These are phyloP conservation scores for Passer montanus DNA, from an alignment of 2,113 vertebrate species.

Conservation along the genomic window DNA sequence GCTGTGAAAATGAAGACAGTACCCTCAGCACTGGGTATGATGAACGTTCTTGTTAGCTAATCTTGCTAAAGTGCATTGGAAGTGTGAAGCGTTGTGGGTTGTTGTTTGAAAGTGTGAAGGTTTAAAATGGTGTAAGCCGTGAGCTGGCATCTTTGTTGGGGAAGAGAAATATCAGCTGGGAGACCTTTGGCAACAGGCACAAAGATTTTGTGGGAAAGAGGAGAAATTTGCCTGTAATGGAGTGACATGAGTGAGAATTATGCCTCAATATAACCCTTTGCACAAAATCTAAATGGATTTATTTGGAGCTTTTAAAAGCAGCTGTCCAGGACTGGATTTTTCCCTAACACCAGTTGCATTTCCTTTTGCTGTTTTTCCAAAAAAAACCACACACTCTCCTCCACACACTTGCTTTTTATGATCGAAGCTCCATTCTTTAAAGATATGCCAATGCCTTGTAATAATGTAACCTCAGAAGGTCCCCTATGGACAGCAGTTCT, in stretches of 20 bases:
- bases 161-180: neutral
- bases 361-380: neutral
- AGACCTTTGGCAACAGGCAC: neutral
- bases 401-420: neutral
- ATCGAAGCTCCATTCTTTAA: slow-evolving; percentile 18
- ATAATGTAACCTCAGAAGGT: neutral
- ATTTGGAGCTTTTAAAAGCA: neutral
- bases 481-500: slow-evolving; percentile 7
- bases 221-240: neutral
- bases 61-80: neutral
- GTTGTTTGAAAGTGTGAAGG: neutral
- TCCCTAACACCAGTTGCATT: neutral
- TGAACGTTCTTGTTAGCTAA: neutral
- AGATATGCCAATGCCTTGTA: neutral
- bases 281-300: neutral
- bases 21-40: neutral
- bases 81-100: neutral
- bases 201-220: neutral
- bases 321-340: neutral
- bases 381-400: too few species aligned
- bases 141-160: neutral
- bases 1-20: neutral
- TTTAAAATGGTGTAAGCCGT: neutral
- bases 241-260: neutral
- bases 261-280: neutral